phyloP scores from a whole-genome alignment of 2,113 vertebrate genomes.

The Athene cunicularia region DNA sequence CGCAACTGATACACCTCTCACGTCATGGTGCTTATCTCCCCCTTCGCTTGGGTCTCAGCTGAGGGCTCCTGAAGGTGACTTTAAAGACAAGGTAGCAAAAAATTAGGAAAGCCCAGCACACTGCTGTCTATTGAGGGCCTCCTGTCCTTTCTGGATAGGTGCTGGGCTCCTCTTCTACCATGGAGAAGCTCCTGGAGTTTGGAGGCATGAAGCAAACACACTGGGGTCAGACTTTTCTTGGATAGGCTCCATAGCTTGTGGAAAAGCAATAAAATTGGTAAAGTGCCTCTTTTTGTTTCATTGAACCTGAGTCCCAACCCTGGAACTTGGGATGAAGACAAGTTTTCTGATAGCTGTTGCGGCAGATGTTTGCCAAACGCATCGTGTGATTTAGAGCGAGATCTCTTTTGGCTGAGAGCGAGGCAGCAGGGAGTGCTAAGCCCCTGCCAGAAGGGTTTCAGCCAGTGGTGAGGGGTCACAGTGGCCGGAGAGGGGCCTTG shows the following conservation, averaged over 20 bases:
- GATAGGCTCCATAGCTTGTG: background rate
- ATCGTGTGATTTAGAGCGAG: background rate
- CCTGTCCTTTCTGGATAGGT: background rate
- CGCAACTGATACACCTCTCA: background rate
- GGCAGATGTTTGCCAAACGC: background rate
- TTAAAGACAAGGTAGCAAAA: background rate
- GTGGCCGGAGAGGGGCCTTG: background rate
- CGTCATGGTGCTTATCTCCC: constrained; percentile 3
- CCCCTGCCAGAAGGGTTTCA: background rate
- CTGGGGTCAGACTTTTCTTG: background rate
- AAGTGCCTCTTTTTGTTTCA: background rate
- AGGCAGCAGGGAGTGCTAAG: accelerated
- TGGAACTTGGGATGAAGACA: background rate
- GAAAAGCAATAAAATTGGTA: background rate
- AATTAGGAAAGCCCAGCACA: background rate
- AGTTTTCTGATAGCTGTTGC: background rate
- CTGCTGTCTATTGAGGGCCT: accelerated
- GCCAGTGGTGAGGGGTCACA: accelerated
- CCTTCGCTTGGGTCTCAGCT: background rate
- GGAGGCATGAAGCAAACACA: background rate
- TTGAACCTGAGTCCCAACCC: background rate
- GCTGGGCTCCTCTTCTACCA: background rate
- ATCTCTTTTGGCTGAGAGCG: background rate
- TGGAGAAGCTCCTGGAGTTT: background rate
- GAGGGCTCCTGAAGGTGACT: constrained; percentile 51